Evolutionary conservation across 1,140 invertebrate genomes (phyloP).

Genomic region (Calephelis virginiensis): DNA sequence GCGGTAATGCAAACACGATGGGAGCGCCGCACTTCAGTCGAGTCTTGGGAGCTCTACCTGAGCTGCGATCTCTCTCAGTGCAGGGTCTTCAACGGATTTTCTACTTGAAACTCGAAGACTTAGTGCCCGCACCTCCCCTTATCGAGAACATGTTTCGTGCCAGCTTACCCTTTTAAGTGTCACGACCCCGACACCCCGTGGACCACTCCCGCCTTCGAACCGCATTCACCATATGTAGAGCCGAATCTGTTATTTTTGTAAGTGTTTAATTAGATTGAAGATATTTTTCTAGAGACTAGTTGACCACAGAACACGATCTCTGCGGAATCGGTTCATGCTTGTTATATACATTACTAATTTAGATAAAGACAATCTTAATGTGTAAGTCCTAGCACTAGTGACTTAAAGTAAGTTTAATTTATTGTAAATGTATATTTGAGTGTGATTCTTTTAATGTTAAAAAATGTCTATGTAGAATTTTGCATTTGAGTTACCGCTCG

Average conservation of each 20-base stretch:
- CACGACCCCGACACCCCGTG: constrained; percentile 43
- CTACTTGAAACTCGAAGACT: constrained; percentile 94
- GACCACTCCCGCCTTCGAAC: constrained; percentile 66
- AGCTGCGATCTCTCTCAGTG: constrained; percentile 93
- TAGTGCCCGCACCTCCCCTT: constrained; percentile 93
- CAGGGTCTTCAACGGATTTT: constrained; percentile 96
- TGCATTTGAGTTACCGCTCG: constrained; percentile 78
- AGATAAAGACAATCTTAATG: constrained; percentile 55
- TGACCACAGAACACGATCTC: constrained; percentile 68
- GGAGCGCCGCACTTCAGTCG: constrained; percentile 95
- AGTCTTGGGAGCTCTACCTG: constrained; percentile 93
- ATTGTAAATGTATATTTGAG: constrained; percentile 69
- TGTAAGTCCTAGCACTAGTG: constrained; percentile 50
- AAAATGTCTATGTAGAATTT: constrained; percentile 66
- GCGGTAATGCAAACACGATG: constrained; percentile 92
- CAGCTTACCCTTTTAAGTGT: constrained; percentile 91
- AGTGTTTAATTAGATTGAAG: constrained; percentile 66
- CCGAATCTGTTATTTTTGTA: constrained; percentile 75
- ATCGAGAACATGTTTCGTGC: constrained; percentile 97
- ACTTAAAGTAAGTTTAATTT: constrained; percentile 66
- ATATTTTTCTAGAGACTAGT: constrained; percentile 73
- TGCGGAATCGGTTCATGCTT: constrained; percentile 67
- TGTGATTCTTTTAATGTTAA: constrained; percentile 70
- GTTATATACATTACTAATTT: constrained; percentile 47
- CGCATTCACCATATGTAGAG: constrained; percentile 56